Conservation (phyloP, 2,888 invertebrate genomes). For the Congeria kusceri region DNA sequence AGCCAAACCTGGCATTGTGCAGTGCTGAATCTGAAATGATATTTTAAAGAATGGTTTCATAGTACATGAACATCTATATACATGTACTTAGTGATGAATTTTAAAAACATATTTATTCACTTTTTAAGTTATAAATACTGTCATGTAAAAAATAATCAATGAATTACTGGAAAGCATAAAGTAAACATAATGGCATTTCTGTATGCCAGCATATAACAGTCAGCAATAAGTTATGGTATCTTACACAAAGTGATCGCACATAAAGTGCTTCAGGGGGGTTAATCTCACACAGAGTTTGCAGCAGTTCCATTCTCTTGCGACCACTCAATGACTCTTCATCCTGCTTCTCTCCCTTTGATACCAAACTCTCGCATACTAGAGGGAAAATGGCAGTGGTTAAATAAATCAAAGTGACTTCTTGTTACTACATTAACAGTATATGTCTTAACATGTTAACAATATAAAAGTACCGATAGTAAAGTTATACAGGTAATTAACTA, state of each 20-base stretch:
- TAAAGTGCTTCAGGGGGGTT: constrained; percentile 94
- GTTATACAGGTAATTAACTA: too few species aligned
- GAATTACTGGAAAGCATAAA: too few species aligned
- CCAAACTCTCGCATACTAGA: constrained; percentile 92
- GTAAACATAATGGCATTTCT: too few species aligned
- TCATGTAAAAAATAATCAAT: too few species aligned
- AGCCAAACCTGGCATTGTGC: constrained; percentile 95
- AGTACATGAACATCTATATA: too few species aligned
- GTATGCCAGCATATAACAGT: too few species aligned
- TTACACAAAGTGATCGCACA: constrained; percentile 93
- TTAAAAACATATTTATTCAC: too few species aligned
- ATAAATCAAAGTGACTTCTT: neutral
- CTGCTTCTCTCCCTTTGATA: constrained; percentile 93
- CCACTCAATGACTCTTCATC: constrained; percentile 95
- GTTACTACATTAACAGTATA: neutral
- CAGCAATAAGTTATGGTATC: too few species aligned
- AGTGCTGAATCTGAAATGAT: constrained; percentile 89
- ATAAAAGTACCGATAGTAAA: too few species aligned
- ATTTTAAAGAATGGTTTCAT: too few species aligned
- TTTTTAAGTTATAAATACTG: too few species aligned
- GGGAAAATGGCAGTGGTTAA: neutral
- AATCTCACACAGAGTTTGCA: constrained; percentile 94
- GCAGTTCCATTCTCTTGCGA: constrained; percentile 90
- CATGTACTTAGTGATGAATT: too few species aligned
- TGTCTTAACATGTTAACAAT: neutral